phyloP scores from a whole-genome alignment of 2,888 invertebrate genomes.

The Eupithecia vulgata region DNA sequence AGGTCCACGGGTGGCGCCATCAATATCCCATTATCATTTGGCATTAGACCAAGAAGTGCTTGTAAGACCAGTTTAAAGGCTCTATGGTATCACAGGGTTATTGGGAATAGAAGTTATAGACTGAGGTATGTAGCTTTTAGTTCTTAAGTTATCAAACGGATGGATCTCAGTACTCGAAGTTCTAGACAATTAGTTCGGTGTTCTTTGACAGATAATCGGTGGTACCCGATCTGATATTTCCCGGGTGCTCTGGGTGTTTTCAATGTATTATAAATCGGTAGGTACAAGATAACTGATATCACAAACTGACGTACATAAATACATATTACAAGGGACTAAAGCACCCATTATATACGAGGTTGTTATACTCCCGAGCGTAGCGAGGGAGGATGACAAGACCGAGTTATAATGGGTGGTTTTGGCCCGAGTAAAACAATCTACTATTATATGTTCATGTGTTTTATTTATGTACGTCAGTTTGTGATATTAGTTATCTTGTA shows the following conservation, averaged over 20 bases:
- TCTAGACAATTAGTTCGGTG: too few relatives aligned
- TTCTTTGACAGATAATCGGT: not conserved
- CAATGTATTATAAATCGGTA: not conserved
- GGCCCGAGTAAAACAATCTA: too few relatives aligned
- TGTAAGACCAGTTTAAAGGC: conserved; percentile 22
- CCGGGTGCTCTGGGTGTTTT: not conserved
- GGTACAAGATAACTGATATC: too few relatives aligned
- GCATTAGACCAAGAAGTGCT: conserved; percentile 54
- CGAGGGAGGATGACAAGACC: too few relatives aligned
- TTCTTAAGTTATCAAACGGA: not conserved
- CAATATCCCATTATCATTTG: conserved; percentile 55
- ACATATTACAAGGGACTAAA: too few relatives aligned
- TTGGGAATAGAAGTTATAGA: conserved; percentile 29
- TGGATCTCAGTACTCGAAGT: not conserved
- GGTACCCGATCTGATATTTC: not conserved
- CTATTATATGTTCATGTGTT: too few relatives aligned
- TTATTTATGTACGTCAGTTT: too few relatives aligned
- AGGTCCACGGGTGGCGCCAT: conserved; percentile 46
- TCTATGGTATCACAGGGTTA: conserved; percentile 42
- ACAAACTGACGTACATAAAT: too few relatives aligned
- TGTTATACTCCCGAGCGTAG: too few relatives aligned
- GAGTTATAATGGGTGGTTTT: too few relatives aligned
- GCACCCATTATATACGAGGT: too few relatives aligned
- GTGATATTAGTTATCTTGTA: not conserved
- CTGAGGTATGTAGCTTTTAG: not conserved